Base-by-base conservation (phyloP, 2,113 vertebrate species). In the Elachura formosa region DNA sequence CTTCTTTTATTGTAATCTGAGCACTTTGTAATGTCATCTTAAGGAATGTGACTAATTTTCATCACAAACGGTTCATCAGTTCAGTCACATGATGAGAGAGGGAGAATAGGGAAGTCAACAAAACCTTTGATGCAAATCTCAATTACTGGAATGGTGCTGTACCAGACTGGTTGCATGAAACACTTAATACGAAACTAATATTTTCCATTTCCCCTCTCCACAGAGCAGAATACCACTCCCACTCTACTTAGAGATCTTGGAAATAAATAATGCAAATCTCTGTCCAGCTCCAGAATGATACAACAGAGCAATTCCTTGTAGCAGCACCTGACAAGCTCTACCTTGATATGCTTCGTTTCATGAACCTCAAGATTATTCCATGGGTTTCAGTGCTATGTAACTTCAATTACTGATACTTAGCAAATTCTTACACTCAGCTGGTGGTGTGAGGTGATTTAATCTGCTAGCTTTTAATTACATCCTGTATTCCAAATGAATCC, bases 391-490 rank as follows among this genome's bases (percentile, higher is more conserved):
- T 51, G 51, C 54, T 56, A 7, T 21, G 22, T 62, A 71, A 49
- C 55, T 88, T 90, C 63, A 86, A 11, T 45, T 87, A 82, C 40
- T 66, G 67, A 83, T 45, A 80, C 34, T 80, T 86, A 67, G 24
- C 38, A 59, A 86, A 89, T 84, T 41, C 59, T 66, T 92, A 52
- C 71, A 59, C 58, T 86, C 71, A 80, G 59, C n/a, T 92, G 63
- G 45, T 80, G 49, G 31, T 84, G 52, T 77, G 55, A 80, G 48
- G 64, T 84, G 72, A 87, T 84, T 80, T 67, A 66, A 59, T 58
- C 59, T 90, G 14, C 79, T 81, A 71, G 59, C 26, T 74, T 94
- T 96, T 94, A 78, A 84, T 87, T 94, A 48, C 51, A 81, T 59
- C 59, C 61, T 74, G 24, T 71, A 86, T 84, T 81, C 46, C 48